Conservation (phyloP, 2,888 invertebrate species). For the Trisateles emortualis region DNA sequence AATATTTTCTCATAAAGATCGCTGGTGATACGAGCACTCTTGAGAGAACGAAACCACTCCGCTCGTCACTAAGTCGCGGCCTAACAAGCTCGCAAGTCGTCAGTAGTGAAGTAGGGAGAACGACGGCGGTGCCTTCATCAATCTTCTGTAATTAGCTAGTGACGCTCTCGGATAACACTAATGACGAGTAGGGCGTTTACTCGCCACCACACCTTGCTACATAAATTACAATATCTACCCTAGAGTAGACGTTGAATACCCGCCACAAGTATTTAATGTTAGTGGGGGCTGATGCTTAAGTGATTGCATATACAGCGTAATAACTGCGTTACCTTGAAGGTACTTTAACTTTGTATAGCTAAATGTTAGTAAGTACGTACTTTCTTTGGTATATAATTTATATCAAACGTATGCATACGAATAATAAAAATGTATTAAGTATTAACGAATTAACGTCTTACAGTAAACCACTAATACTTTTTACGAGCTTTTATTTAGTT, state of each 20-base stretch:
- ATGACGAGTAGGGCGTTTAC: conserved; percentile 65
- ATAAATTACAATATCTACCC: conserved; percentile 56
- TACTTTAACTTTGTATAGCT: not conserved
- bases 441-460: too few species aligned
- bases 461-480: too few species aligned
- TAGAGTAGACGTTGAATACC: conserved; percentile 33
- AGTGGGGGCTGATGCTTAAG: conserved; percentile 32
- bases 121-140: conserved; percentile 69
- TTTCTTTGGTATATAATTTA: not conserved
- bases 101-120: conserved; percentile 61
- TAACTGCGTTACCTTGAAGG: conserved; percentile 3
- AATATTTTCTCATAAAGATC: too few species aligned
- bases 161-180: conserved; percentile 70
- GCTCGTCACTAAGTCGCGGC: conserved; percentile 16
- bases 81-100: conserved; percentile 39
- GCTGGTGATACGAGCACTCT: too few species aligned
- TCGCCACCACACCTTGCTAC: conserved; percentile 51
- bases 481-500: too few species aligned
- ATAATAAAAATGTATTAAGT: too few species aligned
- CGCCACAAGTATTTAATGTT: conserved; percentile 39
- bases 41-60: conserved; percentile 12
- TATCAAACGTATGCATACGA: too few species aligned
- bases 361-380: not conserved
- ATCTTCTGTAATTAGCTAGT: conserved; percentile 79
- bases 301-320: conserved; percentile 24